These are phyloP conservation scores for Platysternon megacephalum DNA, from an alignment of 2,113 vertebrate species.

Conservation along the genomic window DNA sequence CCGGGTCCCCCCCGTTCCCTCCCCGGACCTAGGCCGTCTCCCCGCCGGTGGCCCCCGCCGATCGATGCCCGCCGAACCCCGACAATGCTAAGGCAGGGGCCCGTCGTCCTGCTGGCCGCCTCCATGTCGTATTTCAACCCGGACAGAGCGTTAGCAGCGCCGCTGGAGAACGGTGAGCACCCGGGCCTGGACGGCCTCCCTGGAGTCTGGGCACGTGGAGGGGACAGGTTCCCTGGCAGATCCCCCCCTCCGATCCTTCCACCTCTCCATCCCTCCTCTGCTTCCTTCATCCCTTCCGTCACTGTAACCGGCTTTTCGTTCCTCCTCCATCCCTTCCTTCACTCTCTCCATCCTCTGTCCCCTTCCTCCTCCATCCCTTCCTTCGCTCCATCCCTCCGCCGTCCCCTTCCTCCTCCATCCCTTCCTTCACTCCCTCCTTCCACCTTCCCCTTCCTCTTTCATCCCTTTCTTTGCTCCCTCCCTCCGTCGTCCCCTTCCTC, in stretches of 20 bases:
- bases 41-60: slow-evolving; percentile 61
- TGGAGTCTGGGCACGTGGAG: neutral
- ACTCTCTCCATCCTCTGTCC: too few relatives aligned
- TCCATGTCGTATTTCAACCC: slow-evolving; percentile 87
- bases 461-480: too few relatives aligned
- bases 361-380: too few relatives aligned
- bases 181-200: neutral
- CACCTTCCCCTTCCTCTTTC: neutral
- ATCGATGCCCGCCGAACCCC: slow-evolving; percentile 66
- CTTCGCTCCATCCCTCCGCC: neutral
- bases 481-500: neutral
- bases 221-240: neutral
- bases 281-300: neutral
- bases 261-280: neutral
- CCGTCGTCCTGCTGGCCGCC: slow-evolving; percentile 83
- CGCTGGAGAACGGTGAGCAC: slow-evolving; percentile 90
- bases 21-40: slow-evolving; percentile 67
- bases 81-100: slow-evolving; percentile 76
- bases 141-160: slow-evolving; percentile 88
- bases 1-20: slow-evolving; percentile 36
- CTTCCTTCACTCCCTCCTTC: too few relatives aligned
- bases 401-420: too few relatives aligned
- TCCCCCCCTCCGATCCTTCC: neutral
- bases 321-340: neutral
- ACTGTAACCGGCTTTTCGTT: neutral